Percentiles rank a stretch among this genome's conserved stretches.
Evolutionary conservation across 2,888 invertebrate genomes (phyloP).

Genomic region (Leucophora obtusa): DNA sequence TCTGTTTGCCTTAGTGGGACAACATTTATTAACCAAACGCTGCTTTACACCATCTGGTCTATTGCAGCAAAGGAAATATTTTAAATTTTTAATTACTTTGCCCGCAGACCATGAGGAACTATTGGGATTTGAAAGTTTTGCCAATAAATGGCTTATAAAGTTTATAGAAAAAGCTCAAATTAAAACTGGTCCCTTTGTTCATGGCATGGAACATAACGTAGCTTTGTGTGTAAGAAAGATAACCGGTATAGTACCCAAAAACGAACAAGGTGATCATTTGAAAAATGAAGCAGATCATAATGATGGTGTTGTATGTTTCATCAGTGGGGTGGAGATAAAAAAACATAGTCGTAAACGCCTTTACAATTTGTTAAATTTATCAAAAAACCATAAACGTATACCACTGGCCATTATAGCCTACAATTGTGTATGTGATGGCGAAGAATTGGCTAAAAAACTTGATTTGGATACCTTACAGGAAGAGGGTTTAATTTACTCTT

Average conservation of each 20-base stretch:
- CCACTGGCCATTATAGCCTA: constrained; percentile 73
- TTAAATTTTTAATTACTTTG: constrained; percentile 73
- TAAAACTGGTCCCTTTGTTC: constrained; percentile 66
- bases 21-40: constrained; percentile 57
- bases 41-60: constrained; percentile 62
- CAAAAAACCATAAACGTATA: constrained; percentile 67
- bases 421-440: constrained; percentile 50
- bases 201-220: constrained; percentile 69
- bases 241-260: constrained; percentile 69
- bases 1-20: constrained; percentile 69
- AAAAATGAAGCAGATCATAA: constrained; percentile 69
- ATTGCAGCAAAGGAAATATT: constrained; percentile 70
- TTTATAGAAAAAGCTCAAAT: constrained; percentile 54
- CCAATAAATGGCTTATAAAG: constrained; percentile 71
- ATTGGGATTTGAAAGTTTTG: constrained; percentile 71
- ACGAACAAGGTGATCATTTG: constrained; percentile 70
- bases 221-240: constrained; percentile 76
- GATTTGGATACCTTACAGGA: constrained; percentile 72
- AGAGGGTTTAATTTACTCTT: constrained; percentile 79
- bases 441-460: constrained; percentile 57
- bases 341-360: constrained; percentile 69
- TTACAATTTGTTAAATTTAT: constrained; percentile 69
- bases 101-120: constrained; percentile 70
- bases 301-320: constrained; percentile 73
- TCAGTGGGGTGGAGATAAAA: constrained; percentile 65